Evolutionary conservation across 30 jellyfish, hydroid and myxozoan genomes (phyloP).

Genomic region (Aurelia aurita): DNA sequence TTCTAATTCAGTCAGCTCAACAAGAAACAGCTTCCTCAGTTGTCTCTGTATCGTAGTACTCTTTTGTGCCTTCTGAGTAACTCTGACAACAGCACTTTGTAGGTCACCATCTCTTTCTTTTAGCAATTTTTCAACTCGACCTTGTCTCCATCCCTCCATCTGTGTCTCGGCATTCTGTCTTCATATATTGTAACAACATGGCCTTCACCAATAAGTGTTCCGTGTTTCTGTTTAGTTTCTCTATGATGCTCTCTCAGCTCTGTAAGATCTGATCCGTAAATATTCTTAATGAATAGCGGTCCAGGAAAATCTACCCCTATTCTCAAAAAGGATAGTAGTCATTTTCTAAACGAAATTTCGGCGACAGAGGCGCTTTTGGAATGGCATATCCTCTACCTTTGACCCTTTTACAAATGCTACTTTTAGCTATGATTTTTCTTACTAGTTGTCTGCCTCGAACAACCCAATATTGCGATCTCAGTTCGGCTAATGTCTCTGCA

Average conservation of each 20-base stretch:
- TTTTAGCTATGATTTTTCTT: neutral
- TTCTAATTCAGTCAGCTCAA: too few relatives aligned
- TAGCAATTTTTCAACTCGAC: slow-evolving; percentile 7
- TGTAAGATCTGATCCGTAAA: neutral
- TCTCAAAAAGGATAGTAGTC: slow-evolving; percentile 29
- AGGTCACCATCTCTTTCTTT: neutral
- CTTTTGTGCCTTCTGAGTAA: neutral
- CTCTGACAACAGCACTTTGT: slow-evolving; percentile 3
- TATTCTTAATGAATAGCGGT: slow-evolving; percentile 13
- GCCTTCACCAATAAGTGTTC: slow-evolving; percentile 2
- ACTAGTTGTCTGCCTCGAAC: slow-evolving; percentile 8
- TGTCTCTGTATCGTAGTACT: neutral
- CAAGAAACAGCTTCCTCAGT: too few relatives aligned
- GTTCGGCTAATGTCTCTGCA: neutral
- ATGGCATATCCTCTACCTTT: slow-evolving; percentile 26
- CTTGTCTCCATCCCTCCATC: slow-evolving; percentile 24
- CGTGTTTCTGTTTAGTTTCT: neutral
- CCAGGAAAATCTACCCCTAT: slow-evolving; percentile 21
- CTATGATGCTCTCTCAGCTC: neutral
- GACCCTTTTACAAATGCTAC: slow-evolving; percentile 20
- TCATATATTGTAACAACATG: slow-evolving; percentile 6
- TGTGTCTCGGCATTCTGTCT: slow-evolving; percentile 13
- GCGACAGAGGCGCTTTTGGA: slow-evolving; percentile 50
- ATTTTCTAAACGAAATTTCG: slow-evolving; percentile 15
- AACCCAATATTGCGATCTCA: slow-evolving; percentile 5